Conservation (phyloP, 2,797 vertebrate genomes). For the Champsocephalus esox region DNA sequence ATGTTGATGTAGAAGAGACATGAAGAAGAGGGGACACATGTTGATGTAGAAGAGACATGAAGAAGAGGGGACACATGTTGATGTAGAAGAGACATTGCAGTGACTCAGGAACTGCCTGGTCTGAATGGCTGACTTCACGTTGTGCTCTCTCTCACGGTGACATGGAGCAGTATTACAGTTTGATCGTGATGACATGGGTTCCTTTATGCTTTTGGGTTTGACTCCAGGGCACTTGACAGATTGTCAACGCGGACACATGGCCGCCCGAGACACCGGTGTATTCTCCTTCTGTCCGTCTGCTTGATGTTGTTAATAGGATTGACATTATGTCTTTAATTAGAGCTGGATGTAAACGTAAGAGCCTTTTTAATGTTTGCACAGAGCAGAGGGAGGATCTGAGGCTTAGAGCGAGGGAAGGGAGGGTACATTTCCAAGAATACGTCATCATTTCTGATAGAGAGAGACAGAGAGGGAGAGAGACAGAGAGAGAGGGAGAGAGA, state of each 20-base stretch:
- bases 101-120: background rate
- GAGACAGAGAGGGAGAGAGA: too few relatives aligned
- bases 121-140: slow-evolving; percentile 1
- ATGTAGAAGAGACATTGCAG: background rate
- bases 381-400: background rate
- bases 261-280: background rate
- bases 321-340: slow-evolving; percentile 5
- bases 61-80: too few relatives aligned
- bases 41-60: too few relatives aligned
- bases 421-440: too few relatives aligned
- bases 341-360: background rate
- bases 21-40: too few relatives aligned
- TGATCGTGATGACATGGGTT: slow-evolving; percentile 5
- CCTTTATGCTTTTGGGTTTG: background rate
- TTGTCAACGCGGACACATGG: background rate
- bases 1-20: too few relatives aligned
- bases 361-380: background rate
- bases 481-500: too few relatives aligned
- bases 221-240: background rate
- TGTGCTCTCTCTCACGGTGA: slow-evolving; percentile 1
- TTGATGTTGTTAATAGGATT: background rate
- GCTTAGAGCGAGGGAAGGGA: too few relatives aligned
- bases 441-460: too few relatives aligned
- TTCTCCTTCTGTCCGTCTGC: background rate
- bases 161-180: background rate